phyloP scores from a whole-genome alignment of 1,140 invertebrate genomes.

The Lepidurus couesii region DNA sequence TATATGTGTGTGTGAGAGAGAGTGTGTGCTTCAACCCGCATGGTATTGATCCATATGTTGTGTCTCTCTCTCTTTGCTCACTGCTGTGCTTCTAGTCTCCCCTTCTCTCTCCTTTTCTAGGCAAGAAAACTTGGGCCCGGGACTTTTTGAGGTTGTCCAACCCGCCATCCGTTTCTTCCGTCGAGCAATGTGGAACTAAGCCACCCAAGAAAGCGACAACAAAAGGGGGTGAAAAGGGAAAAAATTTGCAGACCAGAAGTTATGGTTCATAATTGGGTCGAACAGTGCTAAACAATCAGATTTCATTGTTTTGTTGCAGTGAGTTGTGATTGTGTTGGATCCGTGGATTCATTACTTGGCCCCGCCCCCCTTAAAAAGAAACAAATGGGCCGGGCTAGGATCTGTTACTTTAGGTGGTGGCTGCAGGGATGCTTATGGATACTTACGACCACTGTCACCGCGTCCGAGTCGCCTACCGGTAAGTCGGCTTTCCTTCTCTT shows the following conservation, averaged over 20 bases:
- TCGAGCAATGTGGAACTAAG: no score
- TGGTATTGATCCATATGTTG: conserved; percentile 22
- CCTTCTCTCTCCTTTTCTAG: neutral
- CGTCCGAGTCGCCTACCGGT: conserved; percentile 2
- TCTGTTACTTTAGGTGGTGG: conserved; percentile 3
- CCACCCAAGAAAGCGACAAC: no score
- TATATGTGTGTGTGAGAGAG: neutral
- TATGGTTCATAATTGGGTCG: no score
- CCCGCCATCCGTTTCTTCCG: neutral
- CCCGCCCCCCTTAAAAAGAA: neutral
- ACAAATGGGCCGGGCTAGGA: neutral
- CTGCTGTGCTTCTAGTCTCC: neutral
- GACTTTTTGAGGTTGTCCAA: neutral
- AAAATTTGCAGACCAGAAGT: no score
- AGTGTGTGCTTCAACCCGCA: conserved; percentile 15
- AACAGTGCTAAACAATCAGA: no score
- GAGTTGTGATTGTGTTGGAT: no score
- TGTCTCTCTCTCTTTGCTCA: neutral
- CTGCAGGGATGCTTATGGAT: conserved; percentile 15
- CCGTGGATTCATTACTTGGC: no score
- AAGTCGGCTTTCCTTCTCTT: neutral
- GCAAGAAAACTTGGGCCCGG: neutral
- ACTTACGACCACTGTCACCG: conserved; percentile 17
- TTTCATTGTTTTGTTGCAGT: no score
- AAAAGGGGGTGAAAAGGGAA: no score